Evolutionary conservation across 2,797 vertebrate species (phyloP).

Genomic region (Delichon dasypus): DNA sequence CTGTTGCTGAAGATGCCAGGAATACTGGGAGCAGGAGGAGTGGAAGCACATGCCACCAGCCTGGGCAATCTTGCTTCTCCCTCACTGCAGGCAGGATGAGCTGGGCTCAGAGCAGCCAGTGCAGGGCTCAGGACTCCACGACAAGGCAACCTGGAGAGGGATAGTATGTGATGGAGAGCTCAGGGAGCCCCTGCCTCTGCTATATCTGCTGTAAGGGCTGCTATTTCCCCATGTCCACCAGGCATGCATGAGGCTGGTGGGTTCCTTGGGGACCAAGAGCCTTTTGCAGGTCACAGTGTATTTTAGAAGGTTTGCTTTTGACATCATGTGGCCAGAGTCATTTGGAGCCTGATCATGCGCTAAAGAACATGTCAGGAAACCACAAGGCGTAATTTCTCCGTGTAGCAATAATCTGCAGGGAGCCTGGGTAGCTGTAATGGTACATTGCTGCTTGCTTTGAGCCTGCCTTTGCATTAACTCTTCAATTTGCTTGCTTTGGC

Average conservation of each 20-base stretch:
- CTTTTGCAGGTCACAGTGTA: background rate
- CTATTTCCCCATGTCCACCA: accelerated
- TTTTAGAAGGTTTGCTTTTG: slow-evolving; percentile 52
- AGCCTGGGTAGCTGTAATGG: slow-evolving; percentile 62
- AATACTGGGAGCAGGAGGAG: background rate
- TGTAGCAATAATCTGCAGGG: slow-evolving; percentile 63
- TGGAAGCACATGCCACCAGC: background rate
- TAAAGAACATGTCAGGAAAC: slow-evolving; percentile 68
- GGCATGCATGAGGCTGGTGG: accelerated
- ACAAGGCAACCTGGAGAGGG: background rate
- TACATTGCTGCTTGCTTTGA: slow-evolving; percentile 54
- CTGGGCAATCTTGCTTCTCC: background rate
- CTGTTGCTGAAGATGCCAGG: background rate
- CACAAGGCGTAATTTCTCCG: slow-evolving; percentile 68
- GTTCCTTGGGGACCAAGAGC: background rate
- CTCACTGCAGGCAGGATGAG: accelerated
- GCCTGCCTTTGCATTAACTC: slow-evolving; percentile 58
- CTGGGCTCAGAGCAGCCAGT: background rate
- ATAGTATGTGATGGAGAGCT: background rate
- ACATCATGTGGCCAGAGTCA: slow-evolving; percentile 16
- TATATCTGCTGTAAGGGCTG: accelerated
- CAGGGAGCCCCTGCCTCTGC: background rate
- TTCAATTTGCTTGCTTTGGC: slow-evolving; percentile 75
- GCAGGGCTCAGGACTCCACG: background rate
- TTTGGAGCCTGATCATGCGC: slow-evolving; percentile 7